Percentiles rank a stretch among this genome's conserved stretches.
Evolutionary conservation across 2,888 invertebrate species (phyloP).

Genomic region (Coenonympha arcania): DNA sequence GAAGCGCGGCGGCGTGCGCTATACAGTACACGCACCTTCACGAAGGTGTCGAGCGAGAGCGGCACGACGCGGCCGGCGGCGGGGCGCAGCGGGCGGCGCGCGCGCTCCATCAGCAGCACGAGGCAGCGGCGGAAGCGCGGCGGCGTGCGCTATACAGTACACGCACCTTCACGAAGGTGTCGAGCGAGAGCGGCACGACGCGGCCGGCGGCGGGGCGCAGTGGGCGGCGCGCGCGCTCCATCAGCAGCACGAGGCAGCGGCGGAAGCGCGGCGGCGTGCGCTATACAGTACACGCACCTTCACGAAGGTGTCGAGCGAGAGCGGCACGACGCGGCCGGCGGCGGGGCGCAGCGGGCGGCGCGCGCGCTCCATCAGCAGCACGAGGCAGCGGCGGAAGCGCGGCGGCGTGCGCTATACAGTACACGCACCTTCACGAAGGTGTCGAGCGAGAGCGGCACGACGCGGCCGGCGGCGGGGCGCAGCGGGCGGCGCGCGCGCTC

Average conservation of each 20-base stretch:
- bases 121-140: conserved; percentile 44
- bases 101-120: conserved; percentile 46
- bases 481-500: conserved; percentile 1
- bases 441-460: conserved; percentile 67
- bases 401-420: conserved; percentile 36
- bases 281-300: too few species aligned
- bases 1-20: conserved; percentile 36
- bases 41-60: conserved; percentile 69
- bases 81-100: conserved; percentile 27
- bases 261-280: conserved; percentile 35
- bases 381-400: conserved; percentile 45
- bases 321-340: conserved; percentile 63
- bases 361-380: conserved; percentile 46
- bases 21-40: too few species aligned
- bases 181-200: conserved; percentile 66
- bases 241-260: conserved; percentile 55
- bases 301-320: conserved; percentile 70
- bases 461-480: conserved; percentile 55
- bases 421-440: too few species aligned
- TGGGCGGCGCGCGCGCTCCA: conserved; percentile 28
- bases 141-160: conserved; percentile 37
- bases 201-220: conserved; percentile 53
- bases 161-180: too few species aligned
- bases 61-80: conserved; percentile 64
- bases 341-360: conserved; percentile 33